Percentiles rank a stretch among this genome's conserved stretches.
Conservation (phyloP, 2,888 invertebrate genomes). For the Platynereis dumerilii region DNA sequence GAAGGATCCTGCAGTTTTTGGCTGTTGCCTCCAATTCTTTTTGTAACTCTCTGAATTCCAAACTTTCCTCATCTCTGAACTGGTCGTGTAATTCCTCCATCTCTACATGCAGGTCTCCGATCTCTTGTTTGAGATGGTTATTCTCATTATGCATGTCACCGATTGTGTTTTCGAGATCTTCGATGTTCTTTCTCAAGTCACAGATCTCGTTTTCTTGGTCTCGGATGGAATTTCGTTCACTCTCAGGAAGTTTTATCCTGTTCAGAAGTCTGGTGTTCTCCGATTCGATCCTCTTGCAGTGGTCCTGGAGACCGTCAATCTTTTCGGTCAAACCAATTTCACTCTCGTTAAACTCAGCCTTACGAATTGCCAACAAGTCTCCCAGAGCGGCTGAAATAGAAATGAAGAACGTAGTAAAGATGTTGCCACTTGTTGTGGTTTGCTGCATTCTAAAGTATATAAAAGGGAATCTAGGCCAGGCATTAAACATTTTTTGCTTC, state of each 20-base stretch:
- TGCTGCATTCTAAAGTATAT: too few relatives aligned
- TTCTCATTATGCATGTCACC: constrained; percentile 96
- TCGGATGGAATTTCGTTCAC: constrained; percentile 34
- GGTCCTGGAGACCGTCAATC: constrained; percentile 40
- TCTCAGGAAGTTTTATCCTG: constrained; percentile 38
- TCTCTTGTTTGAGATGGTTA: constrained; percentile 90
- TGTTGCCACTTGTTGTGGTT: too few relatives aligned
- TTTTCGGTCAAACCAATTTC: constrained; percentile 33
- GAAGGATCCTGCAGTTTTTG: constrained; percentile 96
- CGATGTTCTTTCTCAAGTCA: constrained; percentile 76
- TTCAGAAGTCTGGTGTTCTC: constrained; percentile 51
- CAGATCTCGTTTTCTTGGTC: constrained; percentile 39
- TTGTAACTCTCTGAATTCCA: constrained; percentile 88
- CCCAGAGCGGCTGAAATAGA: constrained; percentile 26
- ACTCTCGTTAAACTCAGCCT: constrained; percentile 32
- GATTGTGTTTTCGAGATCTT: constrained; percentile 88
- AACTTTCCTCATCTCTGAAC: constrained; percentile 91
- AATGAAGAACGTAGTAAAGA: too few relatives aligned
- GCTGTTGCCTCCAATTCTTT: constrained; percentile 95
- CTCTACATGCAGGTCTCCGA: constrained; percentile 92
- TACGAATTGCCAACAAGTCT: constrained; percentile 34
- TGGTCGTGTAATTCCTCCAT: constrained; percentile 98
- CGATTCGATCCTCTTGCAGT: constrained; percentile 42
- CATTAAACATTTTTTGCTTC: too few relatives aligned
- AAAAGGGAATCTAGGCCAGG: too few relatives aligned